phyloP scores from a whole-genome alignment of 2,113 vertebrate species.

The Pseudolaguvia tuberculata region DNA sequence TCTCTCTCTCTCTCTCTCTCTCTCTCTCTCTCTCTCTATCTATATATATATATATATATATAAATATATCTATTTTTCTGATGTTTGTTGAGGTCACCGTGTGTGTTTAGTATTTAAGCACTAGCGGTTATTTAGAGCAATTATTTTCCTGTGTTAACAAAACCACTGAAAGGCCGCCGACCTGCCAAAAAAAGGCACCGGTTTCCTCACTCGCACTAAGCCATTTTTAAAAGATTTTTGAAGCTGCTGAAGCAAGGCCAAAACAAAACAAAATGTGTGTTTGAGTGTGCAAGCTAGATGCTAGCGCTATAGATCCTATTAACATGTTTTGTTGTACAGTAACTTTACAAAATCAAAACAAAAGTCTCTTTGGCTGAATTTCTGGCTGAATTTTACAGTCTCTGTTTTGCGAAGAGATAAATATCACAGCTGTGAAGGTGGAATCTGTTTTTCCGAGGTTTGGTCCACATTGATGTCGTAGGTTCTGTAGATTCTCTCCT shows the following conservation, averaged over 20 bases:
- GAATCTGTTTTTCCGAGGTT: too few relatives aligned
- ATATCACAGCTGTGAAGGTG: not conserved
- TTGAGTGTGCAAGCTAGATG: conserved; percentile 14
- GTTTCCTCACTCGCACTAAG: conserved; percentile 62
- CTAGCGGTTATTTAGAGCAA: conserved; percentile 17
- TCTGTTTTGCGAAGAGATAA: not conserved
- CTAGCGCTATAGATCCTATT: not conserved
- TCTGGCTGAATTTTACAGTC: not conserved
- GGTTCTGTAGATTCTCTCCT: not conserved
- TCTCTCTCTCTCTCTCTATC: too few relatives aligned
- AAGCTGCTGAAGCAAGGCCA: conserved; percentile 75
- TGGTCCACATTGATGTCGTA: not conserved
- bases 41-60: too few relatives aligned
- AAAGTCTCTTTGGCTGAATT: too few relatives aligned
- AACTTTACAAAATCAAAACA: conserved; percentile 5
- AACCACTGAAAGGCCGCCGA: conserved; percentile 44
- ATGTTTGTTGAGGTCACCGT: conserved; percentile 46
- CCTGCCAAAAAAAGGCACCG: conserved; percentile 52
- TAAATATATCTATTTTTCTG: conserved; percentile 19
- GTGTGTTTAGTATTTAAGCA: conserved; percentile 55
- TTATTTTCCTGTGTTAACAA: conserved; percentile 54
- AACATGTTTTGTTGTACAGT: conserved; percentile 28
- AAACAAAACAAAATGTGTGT: conserved; percentile 56
- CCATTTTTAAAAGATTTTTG: conserved; percentile 66
- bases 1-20: too few relatives aligned